phyloP scores from a whole-genome alignment of 2,797 vertebrate genomes.

The Thamnophis elegans region DNA sequence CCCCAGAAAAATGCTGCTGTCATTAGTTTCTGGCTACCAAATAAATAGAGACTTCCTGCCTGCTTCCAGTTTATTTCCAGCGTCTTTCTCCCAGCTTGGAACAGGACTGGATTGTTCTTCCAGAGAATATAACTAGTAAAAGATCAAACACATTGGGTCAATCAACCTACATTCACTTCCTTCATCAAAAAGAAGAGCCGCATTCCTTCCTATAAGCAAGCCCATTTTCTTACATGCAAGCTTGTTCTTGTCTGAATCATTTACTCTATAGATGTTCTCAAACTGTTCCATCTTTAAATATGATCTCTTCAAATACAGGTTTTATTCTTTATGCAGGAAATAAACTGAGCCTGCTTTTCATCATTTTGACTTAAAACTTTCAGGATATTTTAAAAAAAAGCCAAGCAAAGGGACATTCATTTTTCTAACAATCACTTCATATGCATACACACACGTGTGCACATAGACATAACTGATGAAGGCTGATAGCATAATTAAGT shows the following conservation, averaged over 20 bases:
- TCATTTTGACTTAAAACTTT: constrained; percentile 56
- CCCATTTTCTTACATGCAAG: constrained; percentile 38
- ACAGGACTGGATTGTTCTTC: constrained; percentile 40
- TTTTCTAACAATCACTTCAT: constrained; percentile 20
- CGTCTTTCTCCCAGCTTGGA: not conserved
- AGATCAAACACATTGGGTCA: constrained; percentile 41
- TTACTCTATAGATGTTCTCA: constrained; percentile 40
- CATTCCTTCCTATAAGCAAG: constrained; percentile 27
- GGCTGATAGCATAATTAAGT: constrained; percentile 20
- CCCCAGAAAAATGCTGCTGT: not conserved
- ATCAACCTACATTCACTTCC: constrained; percentile 48
- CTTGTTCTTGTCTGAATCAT: constrained; percentile 38
- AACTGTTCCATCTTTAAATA: constrained; percentile 48
- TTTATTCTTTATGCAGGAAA: constrained; percentile 57
- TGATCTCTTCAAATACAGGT: constrained; percentile 50
- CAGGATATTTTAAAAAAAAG: constrained; percentile 32
- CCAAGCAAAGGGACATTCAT: constrained; percentile 54
- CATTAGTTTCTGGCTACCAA: not conserved
- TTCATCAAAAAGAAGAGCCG: constrained; percentile 49
- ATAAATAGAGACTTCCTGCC: not conserved
- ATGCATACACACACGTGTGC: not conserved
- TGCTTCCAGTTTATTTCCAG: not conserved
- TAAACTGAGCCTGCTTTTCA: constrained; percentile 57
- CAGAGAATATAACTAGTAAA: constrained; percentile 37
- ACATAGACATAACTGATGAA: not conserved